Evolutionary conservation across 1,140 invertebrate genomes (phyloP), one percentile per base, ranked within the genome.

Genomic region (Psilanteris sp.): DNA sequence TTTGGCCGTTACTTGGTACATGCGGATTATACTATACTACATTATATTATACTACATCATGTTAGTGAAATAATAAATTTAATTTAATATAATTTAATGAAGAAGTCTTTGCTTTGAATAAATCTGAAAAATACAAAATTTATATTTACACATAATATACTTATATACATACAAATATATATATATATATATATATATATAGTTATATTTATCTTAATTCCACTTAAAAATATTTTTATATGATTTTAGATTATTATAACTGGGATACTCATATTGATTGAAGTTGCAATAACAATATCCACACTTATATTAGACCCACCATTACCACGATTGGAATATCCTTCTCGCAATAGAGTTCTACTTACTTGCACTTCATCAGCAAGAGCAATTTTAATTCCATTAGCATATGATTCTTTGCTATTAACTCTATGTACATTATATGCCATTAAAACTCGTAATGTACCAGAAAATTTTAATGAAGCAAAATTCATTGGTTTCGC

Each of bases 401-500:
- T 96, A 26, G 91, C 93, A 0, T 96, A 94, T 83, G 94, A 95
- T 81, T 92, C 95, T 68, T 88, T 96, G 59, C 89, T 96, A 0
- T 93, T 96, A 14, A 89, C 91, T 2, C 89, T 96, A 62, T 96
- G 95, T 79, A 96, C 95, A 0, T 83, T 95, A 5, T 96, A 96
- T 83, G 95, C 95, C 0, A 89, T 97, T 5, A 96, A 96, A 86
- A 96, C 95, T 0, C 86, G 95, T 8, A 96, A 96, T 80, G 91
- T 96, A 27, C 95, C 95, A 0, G 95, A 96, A 85, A 96, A 96
- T 83, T 96, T 96, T 82, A 96, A 96, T 86, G 94, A 95, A 81
- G 93, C 94, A 0, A 94, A 94, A 84, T 95, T 94, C 79, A 95
- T 95, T 64, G 94, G 94, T 7, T 95, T 95, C 72, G 93, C 94